Conservation (phyloP, 2,113 vertebrate genomes). For the Pluvialis apricaria region DNA sequence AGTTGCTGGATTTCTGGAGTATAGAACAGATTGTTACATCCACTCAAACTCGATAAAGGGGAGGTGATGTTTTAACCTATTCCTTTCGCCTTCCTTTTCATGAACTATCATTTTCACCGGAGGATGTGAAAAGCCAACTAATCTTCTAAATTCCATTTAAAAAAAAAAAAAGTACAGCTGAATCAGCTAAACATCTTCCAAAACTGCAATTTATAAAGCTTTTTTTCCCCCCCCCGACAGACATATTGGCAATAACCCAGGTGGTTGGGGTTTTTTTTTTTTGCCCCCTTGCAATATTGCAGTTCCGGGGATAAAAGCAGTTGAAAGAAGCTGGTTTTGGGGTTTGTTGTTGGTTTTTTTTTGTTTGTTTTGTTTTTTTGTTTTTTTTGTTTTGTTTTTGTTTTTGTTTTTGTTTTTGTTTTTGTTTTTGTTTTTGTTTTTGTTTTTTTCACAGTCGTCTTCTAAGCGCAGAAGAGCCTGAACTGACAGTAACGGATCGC, state of each 20-base stretch:
- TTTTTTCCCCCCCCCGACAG: not conserved
- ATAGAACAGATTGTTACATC: not conserved
- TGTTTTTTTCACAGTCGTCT: not conserved
- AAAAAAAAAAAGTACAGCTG: not conserved
- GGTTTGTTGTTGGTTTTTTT: no score
- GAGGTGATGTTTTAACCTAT: not conserved
- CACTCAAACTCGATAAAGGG: not conserved
- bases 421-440: no score
- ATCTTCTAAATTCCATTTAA: not conserved
- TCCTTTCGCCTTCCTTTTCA: not conserved
- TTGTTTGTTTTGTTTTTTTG: no score
- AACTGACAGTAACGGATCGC: not conserved
- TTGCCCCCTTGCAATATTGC: not conserved
- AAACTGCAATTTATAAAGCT: not conserved
- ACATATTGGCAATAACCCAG: not conserved
- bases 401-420: no score
- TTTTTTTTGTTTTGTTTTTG: no score
- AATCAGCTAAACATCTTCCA: constrained; percentile 5
- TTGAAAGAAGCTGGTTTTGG: not conserved
- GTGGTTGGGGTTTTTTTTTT: not conserved
- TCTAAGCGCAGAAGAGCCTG: not conserved
- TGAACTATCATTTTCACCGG: not conserved
- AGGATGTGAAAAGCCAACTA: not conserved
- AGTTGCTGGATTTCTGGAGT: not conserved
- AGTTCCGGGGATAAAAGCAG: not conserved